Conservation (phyloP, 1,140 invertebrate genomes). For the Tigriopus japonicus region DNA sequence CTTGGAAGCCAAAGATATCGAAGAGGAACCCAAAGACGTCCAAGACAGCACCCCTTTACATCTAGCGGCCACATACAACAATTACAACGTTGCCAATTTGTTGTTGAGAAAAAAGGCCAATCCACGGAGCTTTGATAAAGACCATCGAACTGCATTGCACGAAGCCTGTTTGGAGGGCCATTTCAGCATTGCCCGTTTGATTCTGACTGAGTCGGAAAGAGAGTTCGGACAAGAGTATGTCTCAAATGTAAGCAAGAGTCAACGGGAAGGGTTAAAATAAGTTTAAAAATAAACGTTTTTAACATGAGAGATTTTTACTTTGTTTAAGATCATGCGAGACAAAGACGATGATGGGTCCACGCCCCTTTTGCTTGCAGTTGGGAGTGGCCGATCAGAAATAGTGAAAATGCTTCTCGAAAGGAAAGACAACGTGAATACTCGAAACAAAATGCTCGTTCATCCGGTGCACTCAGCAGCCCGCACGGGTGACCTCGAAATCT, state of each 20-base stretch:
- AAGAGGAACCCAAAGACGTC: constrained; percentile 1
- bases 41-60: background rate
- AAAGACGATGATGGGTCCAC: background rate
- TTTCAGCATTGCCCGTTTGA: background rate
- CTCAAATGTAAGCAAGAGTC: too few species aligned
- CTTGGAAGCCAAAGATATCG: background rate
- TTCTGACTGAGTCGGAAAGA: background rate
- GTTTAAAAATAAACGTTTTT: too few species aligned
- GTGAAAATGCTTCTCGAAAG: background rate
- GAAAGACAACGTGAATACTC: background rate
- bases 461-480: background rate
- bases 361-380: background rate
- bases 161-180: constrained; percentile 4
- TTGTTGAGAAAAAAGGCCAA: background rate
- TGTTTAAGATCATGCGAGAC: background rate
- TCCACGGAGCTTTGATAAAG: background rate
- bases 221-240: background rate
- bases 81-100: background rate
- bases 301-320: background rate
- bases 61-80: constrained; percentile 3
- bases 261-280: too few species aligned
- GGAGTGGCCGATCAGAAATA: background rate
- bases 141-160: background rate
- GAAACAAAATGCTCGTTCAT: background rate
- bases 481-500: background rate